Conservation (phyloP, 2,888 invertebrate genomes). For the Parnassius orleans region DNA sequence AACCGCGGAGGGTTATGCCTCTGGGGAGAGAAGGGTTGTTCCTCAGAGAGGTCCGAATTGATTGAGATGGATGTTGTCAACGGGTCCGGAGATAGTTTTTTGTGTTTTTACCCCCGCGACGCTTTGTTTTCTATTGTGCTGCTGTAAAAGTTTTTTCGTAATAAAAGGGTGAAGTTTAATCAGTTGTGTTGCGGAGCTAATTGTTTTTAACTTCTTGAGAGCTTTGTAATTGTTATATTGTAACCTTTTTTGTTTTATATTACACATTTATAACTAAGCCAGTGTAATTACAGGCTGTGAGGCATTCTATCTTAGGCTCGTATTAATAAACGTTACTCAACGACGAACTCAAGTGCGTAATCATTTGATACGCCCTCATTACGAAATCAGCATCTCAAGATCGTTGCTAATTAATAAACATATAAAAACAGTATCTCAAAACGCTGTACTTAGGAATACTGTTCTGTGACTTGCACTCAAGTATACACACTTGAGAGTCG, state of each 20-base stretch:
- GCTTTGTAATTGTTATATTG: constrained; percentile 32
- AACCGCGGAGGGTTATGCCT: constrained; percentile 53
- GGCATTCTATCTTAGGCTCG: too few relatives aligned
- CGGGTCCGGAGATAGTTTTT: constrained; percentile 62
- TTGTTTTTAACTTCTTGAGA: constrained; percentile 65
- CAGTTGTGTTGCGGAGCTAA: constrained; percentile 52
- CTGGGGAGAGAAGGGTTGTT: constrained; percentile 71
- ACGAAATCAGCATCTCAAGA: too few relatives aligned
- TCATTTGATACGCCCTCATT: too few relatives aligned
- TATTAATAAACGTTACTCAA: too few relatives aligned
- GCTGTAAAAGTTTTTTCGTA: constrained; percentile 37
- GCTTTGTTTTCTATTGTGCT: constrained; percentile 45
- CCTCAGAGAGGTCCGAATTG: constrained; percentile 71
- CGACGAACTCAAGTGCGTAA: too few relatives aligned
- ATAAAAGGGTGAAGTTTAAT: constrained; percentile 49
- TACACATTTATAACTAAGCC: too few relatives aligned
- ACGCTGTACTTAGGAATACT: too few relatives aligned
- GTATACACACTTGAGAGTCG: too few relatives aligned
- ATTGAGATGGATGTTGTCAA: constrained; percentile 79
- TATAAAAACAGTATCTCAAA: too few relatives aligned
- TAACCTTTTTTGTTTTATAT: neutral
- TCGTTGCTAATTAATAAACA: too few relatives aligned
- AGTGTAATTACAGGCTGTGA: too few relatives aligned
- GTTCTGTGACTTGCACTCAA: too few relatives aligned
- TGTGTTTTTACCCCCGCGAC: constrained; percentile 47